These are phyloP conservation scores for Acronicta leporina DNA, from an alignment of 2,888 invertebrate genomes.

Conservation along the genomic window DNA sequence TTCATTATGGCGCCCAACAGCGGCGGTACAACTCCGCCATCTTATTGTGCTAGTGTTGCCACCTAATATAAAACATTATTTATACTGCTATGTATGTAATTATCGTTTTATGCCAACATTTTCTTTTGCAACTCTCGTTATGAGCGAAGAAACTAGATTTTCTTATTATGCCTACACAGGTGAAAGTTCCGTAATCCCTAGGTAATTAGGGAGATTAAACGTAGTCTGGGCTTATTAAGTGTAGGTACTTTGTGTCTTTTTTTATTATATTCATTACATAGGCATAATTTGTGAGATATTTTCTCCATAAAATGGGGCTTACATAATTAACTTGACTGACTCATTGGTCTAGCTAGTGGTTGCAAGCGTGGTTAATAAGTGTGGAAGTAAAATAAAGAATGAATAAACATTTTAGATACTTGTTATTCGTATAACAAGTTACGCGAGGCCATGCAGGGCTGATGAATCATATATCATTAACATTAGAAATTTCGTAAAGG, in stretches of 20 bases:
- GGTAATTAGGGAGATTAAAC: constrained; percentile 37
- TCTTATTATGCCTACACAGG: constrained; percentile 36
- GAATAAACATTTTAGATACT: too few species aligned
- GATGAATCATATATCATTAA: too few species aligned
- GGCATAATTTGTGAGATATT: constrained; percentile 7
- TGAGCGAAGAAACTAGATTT: constrained; percentile 46
- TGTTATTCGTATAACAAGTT: too few species aligned
- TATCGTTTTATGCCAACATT: constrained; percentile 45
- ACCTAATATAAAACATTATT: constrained; percentile 54
- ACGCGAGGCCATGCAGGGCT: too few species aligned
- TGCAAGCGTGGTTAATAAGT: too few species aligned
- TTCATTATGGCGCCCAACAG: constrained; percentile 59
- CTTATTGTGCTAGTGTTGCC: constrained; percentile 51
- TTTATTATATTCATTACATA: constrained; percentile 13
- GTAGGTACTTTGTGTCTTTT: constrained; percentile 6
- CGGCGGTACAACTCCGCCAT: constrained; percentile 34
- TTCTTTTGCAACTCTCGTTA: constrained; percentile 44
- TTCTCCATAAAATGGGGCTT: constrained; percentile 4
- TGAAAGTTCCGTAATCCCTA: constrained; percentile 29
- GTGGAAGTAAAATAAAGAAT: too few species aligned
- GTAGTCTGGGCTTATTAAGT: constrained; percentile 23
- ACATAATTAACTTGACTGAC: background rate
- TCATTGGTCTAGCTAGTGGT: too few species aligned
- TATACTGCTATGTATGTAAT: constrained; percentile 50
- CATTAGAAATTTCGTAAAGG: too few species aligned